A percentile compares a stretch with the other conserved stretches of the same genome.
Evolutionary conservation across 2,113 vertebrate species (phyloP).

Genomic region (Zosterops pallidus): DNA sequence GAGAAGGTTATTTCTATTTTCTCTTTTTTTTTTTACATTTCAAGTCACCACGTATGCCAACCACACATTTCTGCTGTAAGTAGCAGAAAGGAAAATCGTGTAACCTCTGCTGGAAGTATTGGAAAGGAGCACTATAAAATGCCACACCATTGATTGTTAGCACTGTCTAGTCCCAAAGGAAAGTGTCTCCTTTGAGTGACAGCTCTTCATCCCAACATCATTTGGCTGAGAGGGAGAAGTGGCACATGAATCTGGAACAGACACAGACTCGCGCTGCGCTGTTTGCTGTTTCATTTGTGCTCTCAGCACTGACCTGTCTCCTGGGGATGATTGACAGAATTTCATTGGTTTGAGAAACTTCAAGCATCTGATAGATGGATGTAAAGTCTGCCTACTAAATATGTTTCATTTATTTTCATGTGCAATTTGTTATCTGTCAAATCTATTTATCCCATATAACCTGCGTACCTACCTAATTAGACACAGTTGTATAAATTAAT

Average conservation of each 20-base stretch:
- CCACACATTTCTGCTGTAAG: background rate
- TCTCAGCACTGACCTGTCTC: background rate
- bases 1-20: background rate
- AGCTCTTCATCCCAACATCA: background rate
- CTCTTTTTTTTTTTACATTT: background rate
- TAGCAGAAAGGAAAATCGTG: background rate
- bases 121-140: background rate
- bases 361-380: background rate
- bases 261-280: accelerated
- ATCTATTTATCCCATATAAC: background rate
- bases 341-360: background rate
- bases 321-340: background rate
- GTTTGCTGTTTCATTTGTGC: background rate
- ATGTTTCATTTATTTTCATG: background rate
- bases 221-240: background rate
- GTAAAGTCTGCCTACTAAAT: background rate
- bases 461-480: background rate
- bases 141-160: accelerated
- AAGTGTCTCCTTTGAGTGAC: background rate
- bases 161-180: background rate
- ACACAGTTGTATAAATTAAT: background rate
- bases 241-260: accelerated
- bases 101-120: background rate
- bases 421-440: background rate
- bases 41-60: background rate